Evolutionary conservation across 37 sponge, comb jelly and placozoan genomes (phyloP).

Genomic region (Aplysina aerophoba): DNA sequence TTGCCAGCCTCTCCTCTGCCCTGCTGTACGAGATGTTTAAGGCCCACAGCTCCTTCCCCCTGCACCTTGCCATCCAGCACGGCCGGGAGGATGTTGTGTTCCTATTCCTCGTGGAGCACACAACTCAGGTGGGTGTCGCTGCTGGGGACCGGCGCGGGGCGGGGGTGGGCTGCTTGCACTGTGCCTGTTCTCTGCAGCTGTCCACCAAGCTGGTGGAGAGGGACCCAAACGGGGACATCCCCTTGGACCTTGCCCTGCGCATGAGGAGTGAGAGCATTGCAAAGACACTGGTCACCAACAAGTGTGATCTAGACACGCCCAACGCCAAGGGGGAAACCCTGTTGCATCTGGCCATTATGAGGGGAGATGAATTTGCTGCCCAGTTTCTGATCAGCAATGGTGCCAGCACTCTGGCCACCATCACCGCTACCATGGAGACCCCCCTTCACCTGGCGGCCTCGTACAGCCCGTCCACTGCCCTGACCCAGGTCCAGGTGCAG

Average conservation of each 20-base stretch:
- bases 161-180: background rate
- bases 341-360: slow-evolving; percentile 83
- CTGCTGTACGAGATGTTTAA: slow-evolving; percentile 96
- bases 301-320: slow-evolving; percentile 79
- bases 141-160: too few relatives aligned
- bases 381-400: slow-evolving; percentile 87
- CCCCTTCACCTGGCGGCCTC: slow-evolving; percentile 83
- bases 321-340: slow-evolving; percentile 77
- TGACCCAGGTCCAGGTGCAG: background rate
- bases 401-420: slow-evolving; percentile 64
- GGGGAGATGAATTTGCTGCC: slow-evolving; percentile 89
- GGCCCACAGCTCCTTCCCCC: slow-evolving; percentile 83
- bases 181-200: slow-evolving; percentile 47
- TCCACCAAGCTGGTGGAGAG: slow-evolving; percentile 73
- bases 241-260: slow-evolving; percentile 87
- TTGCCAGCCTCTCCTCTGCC: slow-evolving; percentile 80
- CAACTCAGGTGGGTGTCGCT: slow-evolving; percentile 53
- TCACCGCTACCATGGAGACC: slow-evolving; percentile 54
- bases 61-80: slow-evolving; percentile 93
- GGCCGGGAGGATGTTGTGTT: slow-evolving; percentile 91
- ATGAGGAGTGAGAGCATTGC: slow-evolving; percentile 83
- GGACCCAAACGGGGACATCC: slow-evolving; percentile 72
- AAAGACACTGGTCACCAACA: slow-evolving; percentile 80
- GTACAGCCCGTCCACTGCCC: slow-evolving; percentile 45
- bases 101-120: slow-evolving; percentile 90